Evolutionary conservation across 53 echinoderm and acorn worm genomes (phyloP), one percentile per base, ranked within the genome.

Genomic region (Stichopus horrens): DNA sequence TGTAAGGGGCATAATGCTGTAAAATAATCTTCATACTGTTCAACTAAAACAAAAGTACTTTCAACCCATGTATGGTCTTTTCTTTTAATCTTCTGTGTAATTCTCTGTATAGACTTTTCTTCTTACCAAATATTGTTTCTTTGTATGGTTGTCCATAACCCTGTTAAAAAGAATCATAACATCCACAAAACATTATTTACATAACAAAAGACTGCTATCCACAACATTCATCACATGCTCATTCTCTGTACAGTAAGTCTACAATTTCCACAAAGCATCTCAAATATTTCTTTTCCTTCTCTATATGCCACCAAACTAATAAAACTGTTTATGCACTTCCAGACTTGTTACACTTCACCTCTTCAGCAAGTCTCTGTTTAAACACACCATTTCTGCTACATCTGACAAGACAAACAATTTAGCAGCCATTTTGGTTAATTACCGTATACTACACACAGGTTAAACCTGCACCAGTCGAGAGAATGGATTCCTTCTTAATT

Each of bases 91-190:
- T 53, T 54, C 79, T 79, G 79, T 79, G 54, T 79, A 18, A 16
- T 54, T 79, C 79, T 79, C 56, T 18, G 52, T n/a, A 79, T 79
- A 79, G 79, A 79, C 54, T 53, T 55, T 79, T 13, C 53, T 53
- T 55, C 53, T 13, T 63, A 13, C 63, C 63, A 63, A 63, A 63
- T 63, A 63, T 10, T 63, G 10, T 63, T 63, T 63, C 63, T 63
- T 63, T 63, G 8, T 63, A 63, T 63, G 63, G 11, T 4, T 63
- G 63, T 63, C 63, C 63, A 63, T 63, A 63, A 63, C 63, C 63
- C 63, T 63, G 63, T 63, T 13, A 63, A 37, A 63, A 63, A 16
- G 63, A 63, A 63, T 16, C 63, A 63, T 63, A 63, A 63, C 63
- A 63, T 63, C 63, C 63, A 63, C 63, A 10, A 10, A 63, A 13